These are phyloP conservation scores for Synergus gifuensis DNA, from an alignment of 2,888 invertebrate genomes.

Conservation along the genomic window DNA sequence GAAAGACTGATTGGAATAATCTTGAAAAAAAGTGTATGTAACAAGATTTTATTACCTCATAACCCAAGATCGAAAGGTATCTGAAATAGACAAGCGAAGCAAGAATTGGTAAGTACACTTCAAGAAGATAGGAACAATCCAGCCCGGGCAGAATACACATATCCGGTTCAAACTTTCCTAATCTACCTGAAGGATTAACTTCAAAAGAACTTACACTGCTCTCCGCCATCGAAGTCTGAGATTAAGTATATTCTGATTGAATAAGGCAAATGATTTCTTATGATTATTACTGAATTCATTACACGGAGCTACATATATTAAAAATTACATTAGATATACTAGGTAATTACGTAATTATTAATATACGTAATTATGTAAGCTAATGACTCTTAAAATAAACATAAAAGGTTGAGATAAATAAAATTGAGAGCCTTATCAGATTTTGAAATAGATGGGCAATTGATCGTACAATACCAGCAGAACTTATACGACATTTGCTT, in stretches of 20 bases:
- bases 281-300: background rate
- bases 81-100: conserved; percentile 10
- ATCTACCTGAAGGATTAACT: conserved; percentile 16
- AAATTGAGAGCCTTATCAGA: background rate
- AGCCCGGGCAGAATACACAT: conserved; percentile 9
- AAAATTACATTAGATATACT: no score
- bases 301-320: background rate
- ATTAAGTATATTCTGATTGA: conserved; percentile 9
- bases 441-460: background rate
- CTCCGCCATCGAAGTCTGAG: background rate
- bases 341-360: no score
- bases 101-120: conserved; percentile 17
- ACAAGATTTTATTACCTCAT: background rate
- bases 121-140: conserved; percentile 33
- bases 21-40: background rate
- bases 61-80: conserved; percentile 1
- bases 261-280: background rate
- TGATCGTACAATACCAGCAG: background rate
- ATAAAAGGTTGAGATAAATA: background rate
- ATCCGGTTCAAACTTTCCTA: conserved; percentile 24
- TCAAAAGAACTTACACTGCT: conserved; percentile 12
- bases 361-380: background rate
- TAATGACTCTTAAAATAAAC: background rate
- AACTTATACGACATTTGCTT: conserved; percentile 6
- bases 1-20: background rate